Percentiles rank a stretch among this genome's conserved stretches.
These are phyloP conservation scores for Willowsia nigromaculata DNA, from an alignment of 2,888 invertebrate species.

Conservation along the genomic window DNA sequence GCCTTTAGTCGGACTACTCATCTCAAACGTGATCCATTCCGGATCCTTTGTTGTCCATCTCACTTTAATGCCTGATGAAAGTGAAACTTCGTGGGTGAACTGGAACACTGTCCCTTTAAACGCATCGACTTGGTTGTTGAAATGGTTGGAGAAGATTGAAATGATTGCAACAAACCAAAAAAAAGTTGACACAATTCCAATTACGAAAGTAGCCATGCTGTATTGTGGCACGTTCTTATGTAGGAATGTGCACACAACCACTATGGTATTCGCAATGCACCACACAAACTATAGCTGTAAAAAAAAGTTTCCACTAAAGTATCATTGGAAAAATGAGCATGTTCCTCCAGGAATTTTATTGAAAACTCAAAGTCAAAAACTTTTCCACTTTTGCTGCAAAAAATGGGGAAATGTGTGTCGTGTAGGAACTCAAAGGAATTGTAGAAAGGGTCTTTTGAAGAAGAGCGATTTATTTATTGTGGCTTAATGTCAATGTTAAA, in stretches of 20 bases:
- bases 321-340: background rate
- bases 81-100: conserved; percentile 41
- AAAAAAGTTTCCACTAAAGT: background rate
- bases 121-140: background rate
- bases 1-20: conserved; percentile 78
- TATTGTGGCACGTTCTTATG: background rate
- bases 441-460: background rate
- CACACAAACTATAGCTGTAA: background rate
- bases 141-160: background rate
- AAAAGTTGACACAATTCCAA: background rate
- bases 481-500: no score
- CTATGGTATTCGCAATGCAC: background rate
- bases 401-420: background rate
- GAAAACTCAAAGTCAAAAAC: background rate
- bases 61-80: conserved; percentile 53
- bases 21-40: conserved; percentile 60
- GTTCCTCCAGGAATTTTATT: background rate
- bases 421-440: background rate
- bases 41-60: conserved; percentile 53
- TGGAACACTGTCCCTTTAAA: conserved; percentile 61
- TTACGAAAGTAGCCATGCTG: conserved; percentile 1
- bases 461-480: background rate
- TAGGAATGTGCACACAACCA: background rate
- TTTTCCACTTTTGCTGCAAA: background rate
- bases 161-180: background rate